A percentile compares a stretch with the other conserved stretches of the same genome.
These are phyloP conservation scores for Steatocranus sp. DNA, from an alignment of 2,797 vertebrate species.

Conservation along the genomic window DNA sequence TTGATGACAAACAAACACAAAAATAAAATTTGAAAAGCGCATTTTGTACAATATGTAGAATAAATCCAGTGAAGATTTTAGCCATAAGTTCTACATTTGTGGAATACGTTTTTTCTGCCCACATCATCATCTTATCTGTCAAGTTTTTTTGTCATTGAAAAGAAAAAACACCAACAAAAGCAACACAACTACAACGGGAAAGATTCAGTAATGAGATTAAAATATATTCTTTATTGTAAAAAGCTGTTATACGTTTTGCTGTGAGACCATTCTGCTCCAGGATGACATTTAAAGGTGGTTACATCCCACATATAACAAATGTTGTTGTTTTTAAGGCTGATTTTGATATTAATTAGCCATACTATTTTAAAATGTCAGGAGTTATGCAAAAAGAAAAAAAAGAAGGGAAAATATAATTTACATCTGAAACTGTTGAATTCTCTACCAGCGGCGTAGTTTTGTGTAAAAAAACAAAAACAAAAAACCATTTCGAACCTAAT, in stretches of 20 bases:
- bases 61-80: background rate
- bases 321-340: background rate
- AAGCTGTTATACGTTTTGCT: background rate
- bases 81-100: background rate
- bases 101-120: background rate
- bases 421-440: background rate
- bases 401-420: background rate
- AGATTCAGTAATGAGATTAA: background rate
- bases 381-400: background rate
- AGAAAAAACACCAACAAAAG: background rate
- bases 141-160: background rate
- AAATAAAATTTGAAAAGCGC: background rate
- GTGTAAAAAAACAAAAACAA: background rate
- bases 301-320: background rate
- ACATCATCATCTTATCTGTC: background rate
- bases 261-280: background rate
- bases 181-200: background rate
- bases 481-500: background rate
- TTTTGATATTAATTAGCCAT: background rate
- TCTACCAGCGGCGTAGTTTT: background rate
- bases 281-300: background rate
- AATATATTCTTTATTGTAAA: background rate
- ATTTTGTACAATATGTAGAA: background rate
- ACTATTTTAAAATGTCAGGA: background rate
- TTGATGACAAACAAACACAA: background rate